These are phyloP conservation scores for Orchestes rusci DNA, from an alignment of 2,888 invertebrate genomes.

Conservation along the genomic window DNA sequence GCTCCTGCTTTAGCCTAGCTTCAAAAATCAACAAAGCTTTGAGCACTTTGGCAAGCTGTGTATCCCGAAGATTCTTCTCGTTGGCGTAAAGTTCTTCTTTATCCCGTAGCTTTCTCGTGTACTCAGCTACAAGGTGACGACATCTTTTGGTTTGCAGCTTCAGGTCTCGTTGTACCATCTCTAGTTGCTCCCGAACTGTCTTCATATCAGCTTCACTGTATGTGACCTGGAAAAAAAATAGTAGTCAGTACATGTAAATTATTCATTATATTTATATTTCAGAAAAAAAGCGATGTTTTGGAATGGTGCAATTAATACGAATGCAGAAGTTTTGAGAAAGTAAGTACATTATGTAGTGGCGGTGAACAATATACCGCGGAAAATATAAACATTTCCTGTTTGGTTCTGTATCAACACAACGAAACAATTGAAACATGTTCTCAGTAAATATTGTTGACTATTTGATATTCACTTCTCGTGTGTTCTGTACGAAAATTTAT, in stretches of 20 bases:
- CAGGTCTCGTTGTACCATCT: conserved; percentile 59
- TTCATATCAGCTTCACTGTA: conserved; percentile 53
- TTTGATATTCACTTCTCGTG: too few species aligned
- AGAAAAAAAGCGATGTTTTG: conserved; percentile 18
- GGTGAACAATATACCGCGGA: too few species aligned
- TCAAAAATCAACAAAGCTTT: conserved; percentile 65
- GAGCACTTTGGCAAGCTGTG: conserved; percentile 63
- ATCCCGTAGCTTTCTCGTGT: conserved; percentile 52
- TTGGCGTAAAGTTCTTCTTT: conserved; percentile 54
- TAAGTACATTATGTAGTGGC: too few species aligned
- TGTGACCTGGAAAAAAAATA: conserved; percentile 55
- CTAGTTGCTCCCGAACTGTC: conserved; percentile 56
- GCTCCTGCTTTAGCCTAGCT: conserved; percentile 64
- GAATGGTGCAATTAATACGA: conserved; percentile 20
- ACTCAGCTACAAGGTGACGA: conserved; percentile 60
- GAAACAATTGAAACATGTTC: too few species aligned
- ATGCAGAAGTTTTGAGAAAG: conserved; percentile 21
- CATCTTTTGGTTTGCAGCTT: conserved; percentile 60
- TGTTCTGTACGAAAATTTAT: too few species aligned
- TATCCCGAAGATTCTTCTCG: conserved; percentile 58
- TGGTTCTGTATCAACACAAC: too few species aligned
- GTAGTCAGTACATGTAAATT: too few species aligned
- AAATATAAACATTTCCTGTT: too few species aligned
- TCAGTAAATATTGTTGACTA: too few species aligned
- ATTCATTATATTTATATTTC: not conserved